These are phyloP conservation scores for Zingel zingel DNA, from an alignment of 2,113 vertebrate genomes.

Conservation along the genomic window DNA sequence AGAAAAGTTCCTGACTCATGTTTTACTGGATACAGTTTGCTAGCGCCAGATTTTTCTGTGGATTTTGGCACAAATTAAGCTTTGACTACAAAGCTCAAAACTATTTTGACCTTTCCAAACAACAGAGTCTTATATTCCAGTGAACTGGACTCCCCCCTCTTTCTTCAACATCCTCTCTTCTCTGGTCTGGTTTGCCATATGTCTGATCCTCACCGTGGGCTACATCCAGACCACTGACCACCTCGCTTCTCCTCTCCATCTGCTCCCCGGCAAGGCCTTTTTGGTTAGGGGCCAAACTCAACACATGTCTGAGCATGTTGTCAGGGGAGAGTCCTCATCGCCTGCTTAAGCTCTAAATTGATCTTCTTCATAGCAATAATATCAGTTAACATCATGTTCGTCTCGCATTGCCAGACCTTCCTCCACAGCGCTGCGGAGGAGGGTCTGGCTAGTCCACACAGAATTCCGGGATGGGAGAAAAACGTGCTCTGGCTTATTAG, in stretches of 20 bases:
- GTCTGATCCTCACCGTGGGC: conserved; percentile 47
- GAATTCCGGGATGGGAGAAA: no score
- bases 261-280: conserved; percentile 59
- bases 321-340: conserved; percentile 30
- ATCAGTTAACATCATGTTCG: neutral
- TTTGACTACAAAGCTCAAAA: neutral
- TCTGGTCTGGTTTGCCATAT: conserved; percentile 66
- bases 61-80: conserved; percentile 10
- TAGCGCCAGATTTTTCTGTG: neutral
- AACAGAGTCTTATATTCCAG: neutral
- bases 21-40: conserved; percentile 30
- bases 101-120: neutral
- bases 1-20: conserved; percentile 33
- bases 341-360: conserved; percentile 31
- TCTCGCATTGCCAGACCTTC: no score
- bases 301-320: conserved; percentile 65
- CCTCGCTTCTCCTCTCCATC: conserved; percentile 71
- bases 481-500: no score
- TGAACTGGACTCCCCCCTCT: conserved; percentile 18
- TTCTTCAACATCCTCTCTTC: conserved; percentile 17
- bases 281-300: conserved; percentile 63
- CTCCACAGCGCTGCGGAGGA: no score
- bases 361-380: neutral
- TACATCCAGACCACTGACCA: conserved; percentile 63
- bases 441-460: no score